Evolutionary conservation across 2,888 invertebrate species (phyloP).

Genomic region (Portevinia maculata): DNA sequence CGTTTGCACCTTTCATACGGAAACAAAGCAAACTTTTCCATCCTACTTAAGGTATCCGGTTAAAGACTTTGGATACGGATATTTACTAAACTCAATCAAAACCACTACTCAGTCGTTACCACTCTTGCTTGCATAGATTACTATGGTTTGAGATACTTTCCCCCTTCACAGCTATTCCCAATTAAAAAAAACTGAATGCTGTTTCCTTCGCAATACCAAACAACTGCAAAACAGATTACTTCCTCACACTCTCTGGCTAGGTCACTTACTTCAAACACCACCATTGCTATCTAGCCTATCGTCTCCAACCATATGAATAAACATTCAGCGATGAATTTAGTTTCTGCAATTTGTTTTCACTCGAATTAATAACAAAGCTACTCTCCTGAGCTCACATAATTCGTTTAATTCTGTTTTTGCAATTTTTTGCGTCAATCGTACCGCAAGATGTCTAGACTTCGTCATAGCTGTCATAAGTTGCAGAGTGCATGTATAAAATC

Average conservation of each 20-base stretch:
- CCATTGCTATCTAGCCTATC: slow-evolving; percentile 16
- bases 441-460: slow-evolving; percentile 45
- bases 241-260: slow-evolving; percentile 54
- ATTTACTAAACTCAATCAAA: slow-evolving; percentile 13
- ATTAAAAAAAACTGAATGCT: slow-evolving; percentile 54
- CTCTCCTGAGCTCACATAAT: slow-evolving; percentile 47
- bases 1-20: not conserved
- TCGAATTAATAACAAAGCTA: slow-evolving; percentile 50
- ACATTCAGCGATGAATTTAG: slow-evolving; percentile 27
- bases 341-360: slow-evolving; percentile 53
- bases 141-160: slow-evolving; percentile 13
- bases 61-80: slow-evolving; percentile 4
- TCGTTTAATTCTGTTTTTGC: slow-evolving; percentile 41
- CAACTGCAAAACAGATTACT: slow-evolving; percentile 58
- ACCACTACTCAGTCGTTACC: slow-evolving; percentile 14
- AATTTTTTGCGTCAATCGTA: slow-evolving; percentile 23
- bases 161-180: slow-evolving; percentile 14
- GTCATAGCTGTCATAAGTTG: slow-evolving; percentile 14
- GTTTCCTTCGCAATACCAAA: slow-evolving; percentile 53
- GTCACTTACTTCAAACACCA: slow-evolving; percentile 24
- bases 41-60: slow-evolving; percentile 32
- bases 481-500: slow-evolving; percentile 25
- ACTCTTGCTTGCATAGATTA: slow-evolving; percentile 11
- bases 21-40: slow-evolving; percentile 4
- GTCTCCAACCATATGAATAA: slow-evolving; percentile 37